Conservation (phyloP, 2,888 invertebrate species). For the Graphium colonna region DNA sequence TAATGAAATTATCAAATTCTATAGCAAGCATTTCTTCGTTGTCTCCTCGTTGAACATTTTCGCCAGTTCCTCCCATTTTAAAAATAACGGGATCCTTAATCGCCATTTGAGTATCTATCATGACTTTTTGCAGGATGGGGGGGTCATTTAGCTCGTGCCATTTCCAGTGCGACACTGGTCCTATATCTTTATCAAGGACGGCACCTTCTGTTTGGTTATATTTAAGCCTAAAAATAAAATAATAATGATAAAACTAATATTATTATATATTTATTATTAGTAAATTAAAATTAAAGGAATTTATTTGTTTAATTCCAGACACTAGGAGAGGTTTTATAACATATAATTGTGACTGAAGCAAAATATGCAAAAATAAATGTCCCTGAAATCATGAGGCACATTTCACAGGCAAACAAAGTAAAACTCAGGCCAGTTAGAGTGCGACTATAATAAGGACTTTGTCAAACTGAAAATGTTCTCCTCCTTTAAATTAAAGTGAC, state of each 20-base stretch:
- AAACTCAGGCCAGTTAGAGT: too few relatives aligned
- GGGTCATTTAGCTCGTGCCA: slow-evolving; percentile 73
- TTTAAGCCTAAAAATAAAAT: slow-evolving; percentile 48
- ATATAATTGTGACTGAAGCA: too few relatives aligned
- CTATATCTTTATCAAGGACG: slow-evolving; percentile 57
- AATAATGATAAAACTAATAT: neutral
- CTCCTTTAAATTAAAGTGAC: too few relatives aligned
- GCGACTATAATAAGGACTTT: too few relatives aligned
- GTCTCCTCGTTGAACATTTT: slow-evolving; percentile 39
- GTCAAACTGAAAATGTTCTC: too few relatives aligned
- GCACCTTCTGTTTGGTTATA: slow-evolving; percentile 75
- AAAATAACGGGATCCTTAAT: slow-evolving; percentile 61
- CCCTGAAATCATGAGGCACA: too few relatives aligned
- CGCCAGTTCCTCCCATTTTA: slow-evolving; percentile 43
- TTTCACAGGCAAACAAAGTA: too few relatives aligned
- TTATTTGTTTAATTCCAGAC: too few relatives aligned
- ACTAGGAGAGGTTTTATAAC: too few relatives aligned
- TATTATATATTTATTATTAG: neutral
- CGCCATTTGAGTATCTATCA: slow-evolving; percentile 65
- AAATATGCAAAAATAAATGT: too few relatives aligned
- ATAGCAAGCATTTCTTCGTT: slow-evolving; percentile 70
- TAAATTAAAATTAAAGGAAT: neutral
- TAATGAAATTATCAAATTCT: slow-evolving; percentile 67
- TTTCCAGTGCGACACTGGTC: slow-evolving; percentile 68
- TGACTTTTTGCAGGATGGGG: slow-evolving; percentile 67